Base-by-base conservation (phyloP, 2,797 vertebrate species). In the Characodon lateralis region DNA sequence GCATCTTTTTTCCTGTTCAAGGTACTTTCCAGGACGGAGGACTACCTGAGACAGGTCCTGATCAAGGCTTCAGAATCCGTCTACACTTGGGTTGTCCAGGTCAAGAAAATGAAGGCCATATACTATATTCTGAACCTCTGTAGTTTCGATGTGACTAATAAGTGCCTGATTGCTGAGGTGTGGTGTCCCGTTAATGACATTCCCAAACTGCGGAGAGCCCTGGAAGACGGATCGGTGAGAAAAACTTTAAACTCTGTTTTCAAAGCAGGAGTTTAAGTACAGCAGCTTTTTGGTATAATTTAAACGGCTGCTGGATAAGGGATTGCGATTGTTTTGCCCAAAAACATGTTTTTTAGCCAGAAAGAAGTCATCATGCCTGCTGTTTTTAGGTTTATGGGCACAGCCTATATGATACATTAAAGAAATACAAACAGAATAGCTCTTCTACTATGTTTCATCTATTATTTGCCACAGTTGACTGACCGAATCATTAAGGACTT, bases 71-170 rank as follows among this genome's bases (percentile, higher is more conserved):
- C 98, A 0, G 98, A 99, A 83, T 98, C 97, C 0, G 93, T 99
- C 83, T 97, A 96, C 80, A 95, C 94, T 0, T 98, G 97, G 92
- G 96, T 97, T 61, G 88, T 99, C 79, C 98, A 98, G 80, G 97
- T 99, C 83, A 97, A 97, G 94, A 99, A 99, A 91, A 99, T 99
- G 97, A 99, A 99, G 88, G 98, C 98, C 81, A 97, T 99, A 87
- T 99, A 99, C 88, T 98, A 99, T 20, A 97, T 97, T 73, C 96
- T 99, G 71, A 99, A 99, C 94, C 94, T 97, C 89, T 99, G 98
- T 89, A 99, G 98, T 90, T 97, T 99, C 3, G 98, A 99, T n/a
- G 98, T 99, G 63, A 99, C 98, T 20, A 99, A 98, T 93, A 99
- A 98, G 91, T 99, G 98, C 94, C 96, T 99, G 75, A 99, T 99